Evolutionary conservation across 2,888 invertebrate genomes (phyloP), one percentile per base, ranked within the genome.

Genomic region (Calameuta pallipes): DNA sequence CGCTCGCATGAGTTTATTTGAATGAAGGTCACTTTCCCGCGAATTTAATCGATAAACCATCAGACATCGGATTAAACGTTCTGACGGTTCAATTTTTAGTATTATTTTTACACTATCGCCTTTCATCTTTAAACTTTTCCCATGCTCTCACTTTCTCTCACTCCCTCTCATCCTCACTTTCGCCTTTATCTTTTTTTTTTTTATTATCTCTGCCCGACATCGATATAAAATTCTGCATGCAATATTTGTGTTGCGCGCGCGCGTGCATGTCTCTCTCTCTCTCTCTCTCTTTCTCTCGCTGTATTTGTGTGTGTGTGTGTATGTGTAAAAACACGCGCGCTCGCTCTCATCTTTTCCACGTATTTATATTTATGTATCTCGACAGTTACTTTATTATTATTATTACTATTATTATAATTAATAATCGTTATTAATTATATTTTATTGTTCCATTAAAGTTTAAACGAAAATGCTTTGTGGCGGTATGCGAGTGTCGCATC

Each of bases 11-110:
- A 84, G 86, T 86, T 88, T 85, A 85, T 84, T 84, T 86, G 84
- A 85, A 86, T 87, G 86, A 88, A 88, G 88, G 88, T 88, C 88
- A 88, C 88, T 88, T 88, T 86, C 85, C 83, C 84, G 87, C 88
- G 83, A 84, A 84, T 88, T 88, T 82, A 87, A 87, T 88, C 88
- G 85, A 86, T 86, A 85, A 89, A 88, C 84, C 88, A 88, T 88
- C 89, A 87, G 85, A 86, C 36, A 11, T 86, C 82, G 36, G 84
- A 83, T 82, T 78, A 82, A 86, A 85, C 87, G 13, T 37, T 86
- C 84, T 86, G 82, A 82, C 85, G 77, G 81, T 85, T 84, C 81
- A 80, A 85, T 85, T 84, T 41, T 41, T 84, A 83, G 81, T 76
- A 81, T 82, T 84, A 81, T 79, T 81, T 82, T 77, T 78, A 36